Evolutionary conservation across 2,888 invertebrate species (phyloP), one percentile per base, ranked within the genome.

Genomic region (Globia sparganii): DNA sequence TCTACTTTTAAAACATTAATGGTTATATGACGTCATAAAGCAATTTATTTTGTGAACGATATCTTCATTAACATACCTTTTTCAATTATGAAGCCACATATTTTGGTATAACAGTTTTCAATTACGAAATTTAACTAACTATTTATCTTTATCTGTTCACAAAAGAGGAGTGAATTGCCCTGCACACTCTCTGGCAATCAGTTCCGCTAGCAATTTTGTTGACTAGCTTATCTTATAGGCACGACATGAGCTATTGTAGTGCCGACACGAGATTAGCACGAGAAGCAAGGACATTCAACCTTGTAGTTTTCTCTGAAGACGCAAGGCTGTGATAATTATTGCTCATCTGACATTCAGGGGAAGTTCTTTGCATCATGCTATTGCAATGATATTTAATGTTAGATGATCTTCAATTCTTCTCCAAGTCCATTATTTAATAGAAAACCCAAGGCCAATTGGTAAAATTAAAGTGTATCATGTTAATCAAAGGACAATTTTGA

Each of bases 1-100:
- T 80, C 80, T 34, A 88, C 79, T 86, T 88, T 84, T 77, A 18
- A 28, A 49, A 25, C 8, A 21, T 72, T 62, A 53, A 68, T 61
- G 49, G 31, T 75, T 31, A 64, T n/a, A 31, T 66, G 40, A 13
- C 31, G 31, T 75, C 34, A 58, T n/a, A 31, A 56, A 34, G 21
- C n/a, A 49, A 66, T 58, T 40, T 1, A 43, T 40, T 61, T 79
- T 53, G 15, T 21, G 5, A 15, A 5, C 9, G 58, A 46, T 37
- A 25, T 18, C 31, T 46, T 25, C 9, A 46, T 67, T 46, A 43
- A 18, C 46, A 46, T 43, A 43, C 15, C 13, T 43, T 43, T 49
- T 49, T 49, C 11, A 61, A 34, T 61, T 21, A 21, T 21, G 11
- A 61, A 61, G 61, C 11, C 11, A 11, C 25, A 56, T 61, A 61